Conservation (phyloP, 2,888 invertebrate genomes). For the Biston betularia region DNA sequence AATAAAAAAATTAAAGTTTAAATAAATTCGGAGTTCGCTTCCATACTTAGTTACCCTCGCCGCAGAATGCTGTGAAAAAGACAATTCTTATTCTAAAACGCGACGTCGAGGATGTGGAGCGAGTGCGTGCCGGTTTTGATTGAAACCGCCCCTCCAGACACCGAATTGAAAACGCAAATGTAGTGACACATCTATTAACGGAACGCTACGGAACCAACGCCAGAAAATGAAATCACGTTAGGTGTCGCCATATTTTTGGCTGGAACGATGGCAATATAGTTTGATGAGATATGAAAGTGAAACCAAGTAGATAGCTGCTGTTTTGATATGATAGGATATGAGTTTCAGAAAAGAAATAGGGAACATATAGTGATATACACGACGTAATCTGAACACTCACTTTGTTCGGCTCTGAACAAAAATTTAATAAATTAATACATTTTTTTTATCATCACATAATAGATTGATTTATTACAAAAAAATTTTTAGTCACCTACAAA, state of each 20-base stretch:
- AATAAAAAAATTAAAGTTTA: background rate
- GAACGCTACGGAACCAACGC: constrained; percentile 68
- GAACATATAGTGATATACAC: background rate
- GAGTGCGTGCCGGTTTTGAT: constrained; percentile 84
- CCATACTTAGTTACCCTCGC: constrained; percentile 62
- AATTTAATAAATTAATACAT: too few species aligned
- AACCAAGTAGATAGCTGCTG: background rate
- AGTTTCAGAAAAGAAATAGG: background rate
- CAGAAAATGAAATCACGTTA: constrained; percentile 66
- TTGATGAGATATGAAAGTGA: constrained; percentile 11
- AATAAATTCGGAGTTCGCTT: constrained; percentile 47
- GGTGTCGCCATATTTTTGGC: constrained; percentile 19
- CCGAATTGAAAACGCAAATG: constrained; percentile 84
- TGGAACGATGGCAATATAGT: constrained; percentile 23
- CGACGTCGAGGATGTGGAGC: constrained; percentile 80
- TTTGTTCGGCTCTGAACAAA: too few species aligned
- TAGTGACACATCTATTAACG: constrained; percentile 84
- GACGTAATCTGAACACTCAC: background rate
- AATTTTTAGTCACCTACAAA: too few species aligned
- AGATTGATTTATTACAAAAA: too few species aligned
- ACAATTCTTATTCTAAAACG: constrained; percentile 86
- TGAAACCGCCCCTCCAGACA: constrained; percentile 75
- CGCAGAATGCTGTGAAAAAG: constrained; percentile 80
- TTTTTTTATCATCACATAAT: too few species aligned
- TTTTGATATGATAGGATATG: background rate